Evolutionary conservation across 1,140 invertebrate species (phyloP).

Genomic region (Zeugodacus cucurbitae): DNA sequence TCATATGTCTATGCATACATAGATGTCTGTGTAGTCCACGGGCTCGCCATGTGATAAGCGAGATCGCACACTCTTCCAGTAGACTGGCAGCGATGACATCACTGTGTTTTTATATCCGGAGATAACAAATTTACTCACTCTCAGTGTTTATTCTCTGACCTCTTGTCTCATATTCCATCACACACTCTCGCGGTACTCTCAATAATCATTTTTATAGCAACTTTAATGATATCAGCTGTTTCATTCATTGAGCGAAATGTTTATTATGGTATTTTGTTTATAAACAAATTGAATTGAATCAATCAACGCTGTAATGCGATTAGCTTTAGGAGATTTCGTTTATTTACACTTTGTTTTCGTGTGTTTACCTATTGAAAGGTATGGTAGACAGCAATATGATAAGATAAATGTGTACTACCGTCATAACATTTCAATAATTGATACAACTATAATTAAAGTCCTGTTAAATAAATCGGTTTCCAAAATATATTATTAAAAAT

Average conservation of each 20-base stretch:
- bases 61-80: neutral
- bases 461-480: too few species aligned
- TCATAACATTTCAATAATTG: too few species aligned
- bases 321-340: neutral
- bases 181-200: neutral
- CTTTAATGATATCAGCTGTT: neutral
- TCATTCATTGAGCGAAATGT: neutral
- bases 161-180: neutral
- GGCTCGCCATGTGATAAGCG: neutral
- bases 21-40: neutral
- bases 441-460: too few species aligned
- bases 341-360: neutral
- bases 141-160: neutral
- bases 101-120: neutral
- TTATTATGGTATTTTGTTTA: neutral
- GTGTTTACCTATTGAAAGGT: neutral
- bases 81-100: neutral
- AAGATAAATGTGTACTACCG: too few species aligned
- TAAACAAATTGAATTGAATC: conserved; percentile 10
- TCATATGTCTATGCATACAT: neutral
- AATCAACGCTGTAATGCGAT: neutral
- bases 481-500: too few species aligned
- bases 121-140: neutral
- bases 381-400: too few species aligned
- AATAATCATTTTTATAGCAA: neutral